Evolutionary conservation across 2,797 vertebrate species (phyloP).

Genomic region (Spondyliosoma cantharus): DNA sequence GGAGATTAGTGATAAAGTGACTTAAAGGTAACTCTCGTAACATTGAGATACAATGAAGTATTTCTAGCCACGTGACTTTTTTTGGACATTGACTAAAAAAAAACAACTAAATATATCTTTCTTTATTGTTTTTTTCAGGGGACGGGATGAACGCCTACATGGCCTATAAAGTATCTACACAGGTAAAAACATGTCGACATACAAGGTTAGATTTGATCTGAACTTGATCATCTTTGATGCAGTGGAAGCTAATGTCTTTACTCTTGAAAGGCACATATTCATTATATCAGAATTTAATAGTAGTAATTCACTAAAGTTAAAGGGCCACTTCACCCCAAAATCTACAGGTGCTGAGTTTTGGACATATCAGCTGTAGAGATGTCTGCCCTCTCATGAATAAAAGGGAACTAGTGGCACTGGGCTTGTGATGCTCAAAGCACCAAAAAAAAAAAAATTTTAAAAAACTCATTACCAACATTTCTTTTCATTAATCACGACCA

Average conservation of each 20-base stretch:
- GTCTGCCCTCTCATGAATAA: too few species aligned
- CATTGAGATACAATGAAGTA: background rate
- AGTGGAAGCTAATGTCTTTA: too few species aligned
- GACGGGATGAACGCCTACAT: slow-evolving; percentile 99
- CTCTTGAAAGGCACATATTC: background rate
- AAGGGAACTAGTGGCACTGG: too few species aligned
- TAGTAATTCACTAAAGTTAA: background rate
- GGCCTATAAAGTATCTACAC: slow-evolving; percentile 95
- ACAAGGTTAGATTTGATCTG: background rate
- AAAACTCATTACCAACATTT: too few species aligned
- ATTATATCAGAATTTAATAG: background rate
- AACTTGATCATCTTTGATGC: background rate
- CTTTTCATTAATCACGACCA: too few species aligned
- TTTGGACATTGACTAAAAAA: background rate
- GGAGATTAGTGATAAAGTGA: background rate
- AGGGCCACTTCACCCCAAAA: too few species aligned
- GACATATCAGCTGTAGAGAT: too few species aligned
- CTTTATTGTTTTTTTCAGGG: slow-evolving; percentile 76
- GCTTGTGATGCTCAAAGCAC: too few species aligned
- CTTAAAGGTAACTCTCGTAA: background rate
- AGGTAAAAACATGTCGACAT: slow-evolving; percentile 83
- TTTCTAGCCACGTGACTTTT: background rate
- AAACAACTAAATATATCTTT: background rate
- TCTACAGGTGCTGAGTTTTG: too few species aligned
- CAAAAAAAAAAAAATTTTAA: too few species aligned